A percentile compares a stretch with the other conserved stretches of the same genome.
Evolutionary conservation across 2,888 invertebrate genomes (phyloP).

Genomic region (Eupsilia transversa): DNA sequence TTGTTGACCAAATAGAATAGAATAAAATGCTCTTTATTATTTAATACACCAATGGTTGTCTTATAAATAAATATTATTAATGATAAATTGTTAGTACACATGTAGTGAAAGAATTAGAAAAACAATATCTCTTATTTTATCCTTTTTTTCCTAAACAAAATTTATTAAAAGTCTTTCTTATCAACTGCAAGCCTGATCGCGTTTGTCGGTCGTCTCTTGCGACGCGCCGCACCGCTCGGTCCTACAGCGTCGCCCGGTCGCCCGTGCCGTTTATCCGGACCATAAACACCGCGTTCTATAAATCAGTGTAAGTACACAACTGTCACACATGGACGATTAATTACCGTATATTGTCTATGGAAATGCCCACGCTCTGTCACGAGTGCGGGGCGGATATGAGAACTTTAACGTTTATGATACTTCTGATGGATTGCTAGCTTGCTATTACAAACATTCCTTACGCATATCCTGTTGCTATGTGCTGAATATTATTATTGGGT

Average conservation of each 20-base stretch:
- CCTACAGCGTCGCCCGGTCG: constrained; percentile 60
- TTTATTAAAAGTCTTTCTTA: background rate
- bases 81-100: background rate
- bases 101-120: background rate
- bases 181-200: constrained; percentile 53
- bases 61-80: background rate
- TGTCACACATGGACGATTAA: constrained; percentile 55
- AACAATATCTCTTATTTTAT: background rate
- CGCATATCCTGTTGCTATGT: background rate
- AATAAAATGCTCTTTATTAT: no score
- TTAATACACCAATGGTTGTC: no score
- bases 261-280: constrained; percentile 49
- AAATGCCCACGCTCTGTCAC: constrained; percentile 42
- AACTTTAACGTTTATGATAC: constrained; percentile 13
- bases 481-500: constrained; percentile 1
- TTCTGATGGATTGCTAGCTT: constrained; percentile 12
- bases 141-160: background rate
- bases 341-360: constrained; percentile 48
- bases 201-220: constrained; percentile 21
- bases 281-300: constrained; percentile 55
- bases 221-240: constrained; percentile 12
- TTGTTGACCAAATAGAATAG: no score
- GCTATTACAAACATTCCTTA: constrained; percentile 8
- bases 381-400: constrained; percentile 1
- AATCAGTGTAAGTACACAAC: constrained; percentile 59